phyloP scores from a whole-genome alignment of 2,888 invertebrate genomes.

The Protonemura montana region DNA sequence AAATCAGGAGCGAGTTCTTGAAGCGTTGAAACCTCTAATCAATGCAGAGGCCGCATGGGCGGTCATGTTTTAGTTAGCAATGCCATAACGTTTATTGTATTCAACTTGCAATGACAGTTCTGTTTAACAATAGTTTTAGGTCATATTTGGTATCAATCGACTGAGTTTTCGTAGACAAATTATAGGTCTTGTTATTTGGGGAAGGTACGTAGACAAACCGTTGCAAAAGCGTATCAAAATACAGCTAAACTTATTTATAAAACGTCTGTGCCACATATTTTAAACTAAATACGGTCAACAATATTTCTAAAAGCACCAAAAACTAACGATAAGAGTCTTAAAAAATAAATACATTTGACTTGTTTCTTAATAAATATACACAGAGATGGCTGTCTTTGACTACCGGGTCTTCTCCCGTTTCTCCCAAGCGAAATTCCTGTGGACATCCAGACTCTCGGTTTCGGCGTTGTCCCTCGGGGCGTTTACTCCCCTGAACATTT shows the following conservation, averaged over 20 bases:
- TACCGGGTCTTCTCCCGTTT: not conserved
- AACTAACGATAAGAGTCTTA: not conserved
- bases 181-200: not conserved
- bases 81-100: not conserved
- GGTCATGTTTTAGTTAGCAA: not conserved
- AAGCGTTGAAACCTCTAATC: not conserved
- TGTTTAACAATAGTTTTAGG: not conserved
- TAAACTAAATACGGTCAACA: not conserved
- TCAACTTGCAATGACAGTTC: not conserved
- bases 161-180: not conserved
- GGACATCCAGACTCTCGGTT: not conserved
- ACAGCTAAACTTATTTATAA: not conserved
- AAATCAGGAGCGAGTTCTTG: constrained; percentile 7
- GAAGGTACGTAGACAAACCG: too few relatives aligned
- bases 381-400: not conserved
- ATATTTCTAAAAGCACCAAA: not conserved
- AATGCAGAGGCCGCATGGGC: not conserved
- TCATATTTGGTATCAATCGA: not conserved
- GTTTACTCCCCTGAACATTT: constrained; percentile 21
- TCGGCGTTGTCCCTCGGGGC: constrained; percentile 26
- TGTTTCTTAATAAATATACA: not conserved
- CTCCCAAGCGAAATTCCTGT: constrained; percentile 50
- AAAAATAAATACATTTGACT: not conserved
- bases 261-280: not conserved
- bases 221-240: not conserved